phyloP scores from a whole-genome alignment of 2,888 invertebrate genomes.

The Pandemis corylana region DNA sequence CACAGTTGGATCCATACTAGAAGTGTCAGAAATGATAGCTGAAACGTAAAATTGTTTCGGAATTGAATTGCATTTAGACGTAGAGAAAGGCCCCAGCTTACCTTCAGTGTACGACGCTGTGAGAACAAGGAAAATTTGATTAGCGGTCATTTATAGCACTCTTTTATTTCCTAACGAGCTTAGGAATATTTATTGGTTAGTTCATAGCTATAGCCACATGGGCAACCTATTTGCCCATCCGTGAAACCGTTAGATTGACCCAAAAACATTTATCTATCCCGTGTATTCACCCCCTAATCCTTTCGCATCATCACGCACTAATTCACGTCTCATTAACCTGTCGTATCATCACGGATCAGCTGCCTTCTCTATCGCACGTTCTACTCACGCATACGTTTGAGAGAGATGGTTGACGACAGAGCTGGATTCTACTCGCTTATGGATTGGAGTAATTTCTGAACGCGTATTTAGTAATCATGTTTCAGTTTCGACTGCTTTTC shows the following conservation, averaged over 20 bases:
- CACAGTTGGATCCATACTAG: no score
- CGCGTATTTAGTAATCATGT: slow-evolving; percentile 13
- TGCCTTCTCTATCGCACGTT: not conserved
- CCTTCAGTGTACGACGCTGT: no score
- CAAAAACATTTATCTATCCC: slow-evolving; percentile 2
- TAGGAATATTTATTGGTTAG: no score
- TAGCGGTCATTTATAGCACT: no score
- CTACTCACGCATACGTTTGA: not conserved
- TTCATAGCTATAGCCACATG: not conserved
- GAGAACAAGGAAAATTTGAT: no score
- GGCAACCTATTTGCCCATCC: not conserved
- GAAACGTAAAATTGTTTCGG: no score
- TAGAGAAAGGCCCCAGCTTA: no score
- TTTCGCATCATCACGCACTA: slow-evolving; percentile 33
- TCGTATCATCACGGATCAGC: slow-evolving; percentile 16
- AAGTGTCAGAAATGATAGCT: no score
- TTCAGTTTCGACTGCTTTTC: not conserved
- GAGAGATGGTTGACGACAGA: slow-evolving; percentile 8
- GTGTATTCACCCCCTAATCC: slow-evolving; percentile 11
- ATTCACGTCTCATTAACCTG: slow-evolving; percentile 27
- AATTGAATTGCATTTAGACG: no score
- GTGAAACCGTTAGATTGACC: not conserved
- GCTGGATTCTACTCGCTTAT: slow-evolving; percentile 15
- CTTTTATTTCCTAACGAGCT: no score
- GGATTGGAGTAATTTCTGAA: slow-evolving; percentile 23